Base-by-base conservation (phyloP, 1,140 invertebrate species). In the Macrotrachela quadricornifera region DNA sequence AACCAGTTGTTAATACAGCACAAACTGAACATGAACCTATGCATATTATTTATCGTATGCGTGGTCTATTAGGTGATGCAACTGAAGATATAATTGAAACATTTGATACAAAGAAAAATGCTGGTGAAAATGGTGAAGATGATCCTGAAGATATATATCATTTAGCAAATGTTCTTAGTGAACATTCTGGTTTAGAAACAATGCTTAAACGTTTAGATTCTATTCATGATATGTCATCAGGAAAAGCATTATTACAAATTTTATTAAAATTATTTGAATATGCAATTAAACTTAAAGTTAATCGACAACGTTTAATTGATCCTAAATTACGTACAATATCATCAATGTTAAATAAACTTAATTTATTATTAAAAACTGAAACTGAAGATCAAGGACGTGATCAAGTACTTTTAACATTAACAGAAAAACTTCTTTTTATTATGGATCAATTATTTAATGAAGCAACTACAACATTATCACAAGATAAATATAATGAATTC, bases 11-110 rank as follows among this genome's bases (percentile, higher is more conserved):
- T 4, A 30, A 30, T 30, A 41, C 44, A 16, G 42, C 81, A 46
- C 36, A 49, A 79, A 53, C 37, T 8, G 82, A 86, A 52, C 79
- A 80, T 41, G 85, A 90, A 62, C 81, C 85, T 0, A 96, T 97
- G 91, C 76, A 87, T n/a, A 81, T 96, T 10, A 81, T 96, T n/a
- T 97, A 96, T 69, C 78, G 91, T 46, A 95, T 96, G 87, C 75
- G 90, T 57, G 91, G 91, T 6, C 69, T 97, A 18, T 75, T 95
- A 8, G 91, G 91, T 11, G 91, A 96, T 72, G 90, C 91, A 1
- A 96, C 91, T 0, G 91, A 95, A 65, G 90, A 95, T 69, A 95
- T 96, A 70, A 84, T 96, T 13, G 90, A 95, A 70, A 86, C 82
- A 4, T 70, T 96, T 16, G 85, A 83, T 47, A 78, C 77, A n/a